Evolutionary conservation across 1,140 invertebrate species (phyloP).

Genomic region (Contarinia nasturtii): DNA sequence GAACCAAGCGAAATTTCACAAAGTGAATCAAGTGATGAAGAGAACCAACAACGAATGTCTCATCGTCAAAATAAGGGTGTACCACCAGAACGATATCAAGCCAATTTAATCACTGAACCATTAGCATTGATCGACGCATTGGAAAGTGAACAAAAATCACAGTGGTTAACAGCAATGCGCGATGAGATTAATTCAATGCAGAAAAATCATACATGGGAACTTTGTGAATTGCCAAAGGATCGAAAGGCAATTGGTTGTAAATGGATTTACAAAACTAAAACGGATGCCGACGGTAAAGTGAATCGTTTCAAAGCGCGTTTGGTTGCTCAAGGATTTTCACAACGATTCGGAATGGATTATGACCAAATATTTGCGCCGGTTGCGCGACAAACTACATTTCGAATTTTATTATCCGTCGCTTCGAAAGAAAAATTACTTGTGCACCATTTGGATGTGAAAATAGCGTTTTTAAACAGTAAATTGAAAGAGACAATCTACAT

Average conservation of each 20-base stretch:
- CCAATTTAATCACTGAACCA: background rate
- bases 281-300: constrained; percentile 3
- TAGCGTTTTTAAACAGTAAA: constrained; percentile 20
- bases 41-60: background rate
- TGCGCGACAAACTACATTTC: constrained; percentile 9
- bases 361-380: constrained; percentile 6
- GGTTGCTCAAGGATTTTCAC: constrained; percentile 8
- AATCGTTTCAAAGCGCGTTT: constrained; percentile 15
- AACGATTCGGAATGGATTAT: background rate
- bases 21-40: no score
- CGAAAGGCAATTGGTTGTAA: constrained; percentile 2
- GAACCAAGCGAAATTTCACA: no score
- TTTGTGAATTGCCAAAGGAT: background rate
- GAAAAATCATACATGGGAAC: background rate
- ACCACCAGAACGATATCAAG: background rate
- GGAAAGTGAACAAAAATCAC: background rate
- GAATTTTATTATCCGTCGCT: constrained; percentile 1
- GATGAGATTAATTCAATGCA: constrained; percentile 5
- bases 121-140: constrained; percentile 3
- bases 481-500: constrained; percentile 22
- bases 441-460: constrained; percentile 14
- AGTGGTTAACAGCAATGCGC: constrained; percentile 6
- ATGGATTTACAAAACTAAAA: constrained; percentile 11
- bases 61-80: background rate
- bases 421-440: constrained; percentile 1